Evolutionary conservation across 2,888 invertebrate genomes (phyloP), one percentile per base, ranked within the genome.

Genomic region (Protophormia terraenovae): DNA sequence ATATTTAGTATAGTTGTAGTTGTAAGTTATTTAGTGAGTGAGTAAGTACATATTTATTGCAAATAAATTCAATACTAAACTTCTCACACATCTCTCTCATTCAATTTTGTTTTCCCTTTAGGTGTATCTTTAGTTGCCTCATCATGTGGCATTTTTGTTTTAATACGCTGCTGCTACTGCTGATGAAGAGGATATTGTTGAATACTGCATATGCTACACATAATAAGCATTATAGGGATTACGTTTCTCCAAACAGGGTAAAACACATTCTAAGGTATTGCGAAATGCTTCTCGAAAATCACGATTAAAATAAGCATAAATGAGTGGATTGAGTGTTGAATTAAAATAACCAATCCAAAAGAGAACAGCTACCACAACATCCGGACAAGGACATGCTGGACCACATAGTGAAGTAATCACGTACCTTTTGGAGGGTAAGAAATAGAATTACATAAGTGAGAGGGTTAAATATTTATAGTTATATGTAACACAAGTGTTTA

Each of bases 291-390:
- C 97, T 92, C 99, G 95, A 93, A 99, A 99, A 93, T 99, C 99
- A 55, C 98, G 95, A 93, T 98, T 98, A 94, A 98, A 98, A 93
- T 98, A 98, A 87, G 98, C 98, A 93, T 98, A 98, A 90, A 99
- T 98, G 87, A 98, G 94, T 0, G 98, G 98, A 93, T 99, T 99
- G 80, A 98, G 94, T 71, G 97, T 97, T 14, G 98, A 98, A 93
- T 98, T 98, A 94, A 97, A 97, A 94, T 99, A 99, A 83, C 99
- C 99, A 89, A 99, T 97, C 99, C 98, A 99, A 93, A 99, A 99
- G 89, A 99, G 95, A 76, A 98, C 95, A 86, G 97, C 96, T 75
- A 98, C 97, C 71, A 99, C 95, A 83, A 97, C 94, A 87, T 96
- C 95, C 0, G 99, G 98, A 89, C 96, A 96, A 60, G 94, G 94